Conservation (phyloP, 2,797 vertebrate species). For the Myripristis jacobus region DNA sequence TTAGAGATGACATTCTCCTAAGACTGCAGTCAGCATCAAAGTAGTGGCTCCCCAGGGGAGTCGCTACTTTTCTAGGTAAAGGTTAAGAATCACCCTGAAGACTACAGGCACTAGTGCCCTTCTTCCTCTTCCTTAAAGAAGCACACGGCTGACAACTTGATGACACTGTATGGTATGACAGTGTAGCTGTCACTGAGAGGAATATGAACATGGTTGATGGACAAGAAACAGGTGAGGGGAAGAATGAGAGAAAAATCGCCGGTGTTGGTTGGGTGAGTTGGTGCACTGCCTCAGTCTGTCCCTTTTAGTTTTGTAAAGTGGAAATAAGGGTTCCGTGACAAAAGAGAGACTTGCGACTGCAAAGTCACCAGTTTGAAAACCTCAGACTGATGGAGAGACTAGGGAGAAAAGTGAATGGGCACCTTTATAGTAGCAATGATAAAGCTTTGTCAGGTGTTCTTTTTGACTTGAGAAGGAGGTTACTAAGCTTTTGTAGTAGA, state of each 20-base stretch:
- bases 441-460: not conserved
- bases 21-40: conserved; percentile 73
- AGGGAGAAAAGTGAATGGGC: too few species aligned
- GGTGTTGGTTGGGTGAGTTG: too few species aligned
- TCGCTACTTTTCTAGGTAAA: conserved; percentile 62
- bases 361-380: too few species aligned
- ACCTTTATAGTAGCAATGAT: not conserved
- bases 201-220: conserved; percentile 48
- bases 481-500: not conserved
- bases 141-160: conserved; percentile 62
- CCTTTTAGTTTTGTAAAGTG: not conserved
- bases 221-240: conserved; percentile 17
- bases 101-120: conserved; percentile 37
- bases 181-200: conserved; percentile 46
- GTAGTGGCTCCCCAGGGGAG: conserved; percentile 54
- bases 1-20: conserved; percentile 76
- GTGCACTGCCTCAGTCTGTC: conserved; percentile 7
- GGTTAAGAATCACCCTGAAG: conserved; percentile 65
- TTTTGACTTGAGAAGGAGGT: not conserved
- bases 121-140: conserved; percentile 34
- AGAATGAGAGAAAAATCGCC: conserved; percentile 12
- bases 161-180: conserved; percentile 49
- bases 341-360: not conserved
- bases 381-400: too few species aligned
- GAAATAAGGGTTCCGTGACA: not conserved